Base-by-base conservation (phyloP, 2,113 vertebrate species). In the Xiphorhynchus elegans region DNA sequence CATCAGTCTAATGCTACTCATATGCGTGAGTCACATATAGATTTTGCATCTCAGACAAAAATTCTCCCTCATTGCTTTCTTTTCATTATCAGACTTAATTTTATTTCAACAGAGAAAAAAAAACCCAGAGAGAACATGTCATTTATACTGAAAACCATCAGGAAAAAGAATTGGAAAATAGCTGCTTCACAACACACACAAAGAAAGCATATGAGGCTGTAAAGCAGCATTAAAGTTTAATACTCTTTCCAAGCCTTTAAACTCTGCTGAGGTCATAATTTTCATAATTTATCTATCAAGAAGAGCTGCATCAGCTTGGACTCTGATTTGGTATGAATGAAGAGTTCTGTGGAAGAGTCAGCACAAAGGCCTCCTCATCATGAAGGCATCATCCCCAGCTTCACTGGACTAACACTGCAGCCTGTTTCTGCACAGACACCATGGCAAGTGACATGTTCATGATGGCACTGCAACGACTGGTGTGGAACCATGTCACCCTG, bases 381-480 rank as follows among this genome's bases (percentile, higher is more conserved):
- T 0, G 8, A 68, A 60, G 44, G 40, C 46, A 31, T 20, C 42
- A 31, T 6, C 19, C 35, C 21, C 35, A 26, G 76, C 24, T 59
- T 8, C 42, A 23, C 33, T 24, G 35, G 17, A 15, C 15, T 50
- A 17, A 13, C 3, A 3, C n/a, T 9, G 60, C 44, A 70, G 53
- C 26, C 64, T 64, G 9, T 17, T 84, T 52, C 68, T 42, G 40
- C 17, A 16, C 29, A 13, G 25, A 11, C 17, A 74, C 49, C 67
- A 31, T 6, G 13, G 1, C 13, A 35, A 35, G 58, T 11, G 25
- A 53, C 2, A 24, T 1, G 1, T 4, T 6, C 53, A 55, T 1
- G 4, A 23, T n/a, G 79, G n/a, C 72, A 9, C 24, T 29, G n/a
- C 46, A 46, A 28, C 1, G 7, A 6, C 47, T 9, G 17, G 1